These are phyloP conservation scores for Caenorhabditis remanei DNA, from an alignment of 1,140 invertebrate species.

Conservation along the genomic window DNA sequence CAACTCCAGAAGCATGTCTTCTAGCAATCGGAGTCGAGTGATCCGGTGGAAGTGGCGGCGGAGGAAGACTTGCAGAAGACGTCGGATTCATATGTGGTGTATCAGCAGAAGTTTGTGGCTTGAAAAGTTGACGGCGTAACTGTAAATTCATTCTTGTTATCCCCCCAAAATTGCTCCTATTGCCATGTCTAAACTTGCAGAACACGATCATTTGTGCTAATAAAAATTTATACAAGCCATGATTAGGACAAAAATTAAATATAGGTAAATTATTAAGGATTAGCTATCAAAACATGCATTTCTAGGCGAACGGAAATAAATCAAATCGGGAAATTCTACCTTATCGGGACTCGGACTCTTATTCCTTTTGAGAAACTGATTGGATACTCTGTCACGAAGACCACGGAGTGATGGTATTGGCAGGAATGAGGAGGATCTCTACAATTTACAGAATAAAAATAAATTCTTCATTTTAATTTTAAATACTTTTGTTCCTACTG, in stretches of 20 bases:
- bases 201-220: not conserved
- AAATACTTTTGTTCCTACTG: not conserved
- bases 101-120: not conserved
- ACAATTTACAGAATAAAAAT: not conserved
- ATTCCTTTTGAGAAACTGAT: conserved; percentile 30
- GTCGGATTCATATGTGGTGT: not conserved
- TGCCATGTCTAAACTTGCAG: no score
- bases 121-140: not conserved
- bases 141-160: not conserved
- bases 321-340: not conserved
- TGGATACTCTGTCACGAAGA: conserved; percentile 14
- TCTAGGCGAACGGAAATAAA: not conserved
- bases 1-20: not conserved
- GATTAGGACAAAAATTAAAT: no score
- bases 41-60: not conserved
- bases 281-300: conserved; percentile 15
- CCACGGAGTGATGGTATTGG: conserved; percentile 30
- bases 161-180: not conserved
- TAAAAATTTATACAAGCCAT: no score
- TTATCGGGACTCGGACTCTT: conserved; percentile 43
- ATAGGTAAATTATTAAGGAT: not conserved
- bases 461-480: not conserved
- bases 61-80: conserved; percentile 8
- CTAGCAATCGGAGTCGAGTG: not conserved
- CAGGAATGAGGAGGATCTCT: conserved; percentile 31